Base-by-base conservation (phyloP, 2,888 invertebrate species). In the Polietes domitor region DNA sequence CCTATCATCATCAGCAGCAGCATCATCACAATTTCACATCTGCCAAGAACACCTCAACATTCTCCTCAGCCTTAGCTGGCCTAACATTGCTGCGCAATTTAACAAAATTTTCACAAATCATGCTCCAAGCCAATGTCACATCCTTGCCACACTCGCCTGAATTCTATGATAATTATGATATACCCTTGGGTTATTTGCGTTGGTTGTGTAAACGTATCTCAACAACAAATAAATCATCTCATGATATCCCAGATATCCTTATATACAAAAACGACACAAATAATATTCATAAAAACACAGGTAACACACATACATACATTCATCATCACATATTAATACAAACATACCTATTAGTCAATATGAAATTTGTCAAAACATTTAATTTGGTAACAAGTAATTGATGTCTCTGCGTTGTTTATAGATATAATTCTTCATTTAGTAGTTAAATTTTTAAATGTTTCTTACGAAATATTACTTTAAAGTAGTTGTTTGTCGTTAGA, bases 131-230 rank as follows among this genome's bases (percentile, higher is more conserved):
- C 53, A 58, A 26, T 26, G 19, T 28, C 32, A n/a, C 73, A 41
- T 55, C 70, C 71, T 43, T 12, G 7, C 7, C 47, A 50, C 37
- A 19, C n/a, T 71, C 53, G 26, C 32, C 72, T 15, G 21, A 47
- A 63, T 77, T 80, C 61, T 50, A 74, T 63, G 43, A 21, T 63
- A 84, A 81, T 81, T 78, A 81, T 68, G 72, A 84, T 73, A 28
- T 76, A 43, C 81, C 76, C 47, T 41, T 70, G 58, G 78, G 76
- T 50, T 81, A 81, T 84, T 79, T 84, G 50, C 81, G 81, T 70
- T 80, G 73, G 75, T 43, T 84, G 61, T 84, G 84, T 47, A 78
- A 81, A 79, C 83, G 75, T 76, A 58, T 81, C 6, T 28, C 26
- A 26, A 15, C 41, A 28, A 63, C 19, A 4, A 70, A 41, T 10